These are phyloP conservation scores for Porites lutea DNA, from an alignment of 64 coral and sea anemone genomes.

Conservation along the genomic window DNA sequence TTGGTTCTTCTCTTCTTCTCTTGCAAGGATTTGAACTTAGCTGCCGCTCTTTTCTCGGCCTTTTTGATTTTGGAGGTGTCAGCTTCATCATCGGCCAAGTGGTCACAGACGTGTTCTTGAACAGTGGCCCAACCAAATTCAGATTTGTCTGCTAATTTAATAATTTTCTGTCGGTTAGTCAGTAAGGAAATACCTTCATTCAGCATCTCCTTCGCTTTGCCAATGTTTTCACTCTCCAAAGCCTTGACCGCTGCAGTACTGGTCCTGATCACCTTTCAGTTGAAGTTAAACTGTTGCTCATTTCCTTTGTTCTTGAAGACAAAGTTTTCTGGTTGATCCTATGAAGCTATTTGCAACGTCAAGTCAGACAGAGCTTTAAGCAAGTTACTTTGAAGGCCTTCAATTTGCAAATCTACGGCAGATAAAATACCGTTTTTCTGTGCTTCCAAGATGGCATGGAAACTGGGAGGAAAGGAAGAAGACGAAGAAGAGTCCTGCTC, in stretches of 20 bases:
- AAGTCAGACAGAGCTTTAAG: conserved; percentile 3
- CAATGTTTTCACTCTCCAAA: conserved; percentile 20
- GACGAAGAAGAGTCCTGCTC: conserved; percentile 2
- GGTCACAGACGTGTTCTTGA: conserved; percentile 47
- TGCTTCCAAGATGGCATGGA: not conserved
- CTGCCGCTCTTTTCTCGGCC: conserved; percentile 42
- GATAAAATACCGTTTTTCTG: conserved; percentile 3
- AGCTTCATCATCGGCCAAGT: conserved; percentile 48
- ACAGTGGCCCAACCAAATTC: conserved; percentile 45
- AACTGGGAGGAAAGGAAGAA: not conserved
- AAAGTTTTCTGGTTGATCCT: conserved; percentile 6
- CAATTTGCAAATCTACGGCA: not conserved
- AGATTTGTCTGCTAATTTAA: not conserved
- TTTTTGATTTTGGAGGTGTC: conserved; percentile 59
- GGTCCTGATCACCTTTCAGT: too few relatives aligned
- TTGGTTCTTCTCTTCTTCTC: conserved; percentile 47
- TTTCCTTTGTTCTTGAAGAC: conserved; percentile 11
- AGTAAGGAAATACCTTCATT: conserved; percentile 23
- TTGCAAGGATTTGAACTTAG: conserved; percentile 3
- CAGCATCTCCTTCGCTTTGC: conserved; percentile 21
- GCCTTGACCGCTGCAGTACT: not conserved
- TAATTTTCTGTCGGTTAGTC: conserved; percentile 5
- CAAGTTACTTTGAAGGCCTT: conserved; percentile 17
- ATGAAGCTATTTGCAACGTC: not conserved
- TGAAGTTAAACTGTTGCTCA: too few relatives aligned